Conservation (phyloP, 1,140 invertebrate genomes). For the Akabosia matsudoensis region DNA sequence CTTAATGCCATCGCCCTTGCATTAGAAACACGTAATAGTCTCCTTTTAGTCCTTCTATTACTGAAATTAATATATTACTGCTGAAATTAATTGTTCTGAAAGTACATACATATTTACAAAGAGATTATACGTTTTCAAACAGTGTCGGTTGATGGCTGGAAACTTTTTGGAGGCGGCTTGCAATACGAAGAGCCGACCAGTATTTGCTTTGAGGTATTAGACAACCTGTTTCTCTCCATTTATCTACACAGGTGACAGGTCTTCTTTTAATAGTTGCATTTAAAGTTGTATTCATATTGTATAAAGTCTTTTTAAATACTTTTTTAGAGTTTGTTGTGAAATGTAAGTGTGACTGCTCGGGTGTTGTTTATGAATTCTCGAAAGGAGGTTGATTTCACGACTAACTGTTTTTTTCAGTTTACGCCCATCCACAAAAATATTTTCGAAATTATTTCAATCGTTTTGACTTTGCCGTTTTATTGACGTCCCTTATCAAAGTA, state of each 20-base stretch:
- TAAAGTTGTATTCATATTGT: not conserved
- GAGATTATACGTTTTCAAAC: not conserved
- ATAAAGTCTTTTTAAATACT: not conserved
- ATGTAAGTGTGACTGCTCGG: not conserved
- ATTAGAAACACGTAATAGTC: slow-evolving; percentile 31
- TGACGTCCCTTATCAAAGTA: too few relatives aligned
- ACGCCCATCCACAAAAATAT: slow-evolving; percentile 38
- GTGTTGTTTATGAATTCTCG: not conserved
- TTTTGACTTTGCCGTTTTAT: slow-evolving; percentile 44
- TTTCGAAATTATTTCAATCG: slow-evolving; percentile 43
- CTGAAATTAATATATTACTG: too few relatives aligned
- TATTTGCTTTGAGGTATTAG: slow-evolving; percentile 37
- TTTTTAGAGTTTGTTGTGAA: not conserved
- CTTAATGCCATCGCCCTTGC: slow-evolving; percentile 37
- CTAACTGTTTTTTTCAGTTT: slow-evolving; percentile 27
- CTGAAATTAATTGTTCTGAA: too few relatives aligned
- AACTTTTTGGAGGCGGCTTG: too few relatives aligned
- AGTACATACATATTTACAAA: not conserved
- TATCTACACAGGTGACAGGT: not conserved
- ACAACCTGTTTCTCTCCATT: slow-evolving; percentile 23
- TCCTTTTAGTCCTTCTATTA: too few relatives aligned
- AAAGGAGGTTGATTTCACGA: not conserved
- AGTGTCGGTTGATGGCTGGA: too few relatives aligned
- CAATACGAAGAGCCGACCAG: too few relatives aligned
- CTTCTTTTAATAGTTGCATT: not conserved